Evolutionary conservation across 2,113 vertebrate species (phyloP).

Genomic region (Nothobranchius furzeri): DNA sequence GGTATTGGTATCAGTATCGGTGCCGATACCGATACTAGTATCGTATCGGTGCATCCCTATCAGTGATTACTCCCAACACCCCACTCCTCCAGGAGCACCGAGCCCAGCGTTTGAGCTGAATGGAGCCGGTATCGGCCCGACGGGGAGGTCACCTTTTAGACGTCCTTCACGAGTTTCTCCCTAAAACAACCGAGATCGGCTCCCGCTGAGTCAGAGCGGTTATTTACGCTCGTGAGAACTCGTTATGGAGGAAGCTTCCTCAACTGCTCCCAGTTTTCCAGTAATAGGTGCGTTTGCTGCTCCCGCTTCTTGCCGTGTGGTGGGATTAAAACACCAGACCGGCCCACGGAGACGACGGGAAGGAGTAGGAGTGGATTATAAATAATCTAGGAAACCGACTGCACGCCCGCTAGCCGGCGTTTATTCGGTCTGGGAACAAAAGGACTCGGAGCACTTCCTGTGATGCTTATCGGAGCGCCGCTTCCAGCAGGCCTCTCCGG

Average conservation of each 20-base stretch:
- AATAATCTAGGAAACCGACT: conserved; percentile 52
- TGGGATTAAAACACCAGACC: conserved; percentile 26
- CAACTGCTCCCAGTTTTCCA: conserved; percentile 43
- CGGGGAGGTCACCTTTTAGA: background rate
- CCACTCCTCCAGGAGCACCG: background rate
- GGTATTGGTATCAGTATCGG: too few relatives aligned
- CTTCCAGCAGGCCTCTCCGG: conserved; percentile 57
- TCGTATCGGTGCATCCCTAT: too few relatives aligned
- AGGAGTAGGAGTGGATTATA: conserved; percentile 36
- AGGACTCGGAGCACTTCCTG: conserved; percentile 53
- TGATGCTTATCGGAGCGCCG: conserved; percentile 54
- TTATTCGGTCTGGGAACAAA: conserved; percentile 68
- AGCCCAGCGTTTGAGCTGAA: conserved; percentile 26
- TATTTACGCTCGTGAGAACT: conserved; percentile 34
- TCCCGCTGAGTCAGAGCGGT: conserved; percentile 15
- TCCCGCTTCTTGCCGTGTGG: conserved; percentile 26
- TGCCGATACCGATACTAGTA: too few relatives aligned
- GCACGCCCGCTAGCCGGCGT: conserved; percentile 39
- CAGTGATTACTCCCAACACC: conserved; percentile 57
- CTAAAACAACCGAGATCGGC: conserved; percentile 16
- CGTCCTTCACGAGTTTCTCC: background rate
- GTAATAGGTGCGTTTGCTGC: conserved; percentile 41
- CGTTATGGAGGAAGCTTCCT: conserved; percentile 51
- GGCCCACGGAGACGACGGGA: conserved; percentile 25
- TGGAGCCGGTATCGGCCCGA: conserved; percentile 33